phyloP scores from a whole-genome alignment of 2,797 vertebrate species.

The Pseudotriccus pelzelni region DNA sequence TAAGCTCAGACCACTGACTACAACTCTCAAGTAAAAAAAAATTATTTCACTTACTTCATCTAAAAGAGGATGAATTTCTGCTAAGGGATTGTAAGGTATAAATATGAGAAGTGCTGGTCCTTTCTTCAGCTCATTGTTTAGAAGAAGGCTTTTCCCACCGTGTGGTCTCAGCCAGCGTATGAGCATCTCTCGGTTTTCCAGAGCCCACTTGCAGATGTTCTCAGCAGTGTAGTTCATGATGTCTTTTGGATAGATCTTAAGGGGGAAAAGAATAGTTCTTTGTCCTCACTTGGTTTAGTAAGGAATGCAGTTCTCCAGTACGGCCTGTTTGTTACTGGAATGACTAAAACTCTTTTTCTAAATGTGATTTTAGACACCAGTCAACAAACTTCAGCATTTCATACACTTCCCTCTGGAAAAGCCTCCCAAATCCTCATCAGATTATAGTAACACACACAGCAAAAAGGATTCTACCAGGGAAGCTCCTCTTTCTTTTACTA shows the following conservation, averaged over 20 bases:
- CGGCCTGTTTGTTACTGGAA: not conserved
- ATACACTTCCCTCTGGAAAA: not conserved
- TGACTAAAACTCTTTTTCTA: not conserved
- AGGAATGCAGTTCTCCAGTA: not conserved
- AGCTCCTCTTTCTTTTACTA: not conserved
- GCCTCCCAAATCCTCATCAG: not conserved
- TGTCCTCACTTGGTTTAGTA: not conserved
- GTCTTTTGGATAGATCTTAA: constrained; percentile 86
- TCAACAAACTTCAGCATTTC: not conserved
- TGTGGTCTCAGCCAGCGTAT: constrained; percentile 82
- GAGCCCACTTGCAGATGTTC: constrained; percentile 90
- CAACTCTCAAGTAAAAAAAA: not conserved
- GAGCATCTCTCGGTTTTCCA: constrained; percentile 84
- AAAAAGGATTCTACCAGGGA: not conserved
- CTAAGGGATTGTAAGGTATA: constrained; percentile 87
- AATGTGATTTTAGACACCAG: not conserved
- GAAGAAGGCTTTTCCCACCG: constrained; percentile 82
- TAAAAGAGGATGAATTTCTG: constrained; percentile 78
- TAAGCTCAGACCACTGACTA: not conserved
- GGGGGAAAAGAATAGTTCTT: not conserved
- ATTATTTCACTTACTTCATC: constrained; percentile 81
- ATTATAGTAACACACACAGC: not conserved
- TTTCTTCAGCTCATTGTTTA: constrained; percentile 87
- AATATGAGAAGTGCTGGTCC: constrained; percentile 93
- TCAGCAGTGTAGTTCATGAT: constrained; percentile 88